phyloP scores from a whole-genome alignment of 2,113 vertebrate genomes.

The Gallinago undulata region DNA sequence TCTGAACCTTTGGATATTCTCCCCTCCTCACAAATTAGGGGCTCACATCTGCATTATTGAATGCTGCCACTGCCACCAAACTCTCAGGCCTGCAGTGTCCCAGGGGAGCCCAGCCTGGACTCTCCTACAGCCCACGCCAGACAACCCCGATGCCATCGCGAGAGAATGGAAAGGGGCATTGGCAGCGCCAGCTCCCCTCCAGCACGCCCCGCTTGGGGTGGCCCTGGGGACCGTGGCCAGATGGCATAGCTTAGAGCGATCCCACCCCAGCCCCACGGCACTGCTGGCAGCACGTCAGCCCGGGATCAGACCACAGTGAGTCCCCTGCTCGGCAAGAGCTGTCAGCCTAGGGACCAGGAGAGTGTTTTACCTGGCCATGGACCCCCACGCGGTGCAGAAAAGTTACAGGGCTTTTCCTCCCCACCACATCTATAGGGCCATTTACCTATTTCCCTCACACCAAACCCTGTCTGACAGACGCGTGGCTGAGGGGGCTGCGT shows the following conservation, averaged over 20 bases:
- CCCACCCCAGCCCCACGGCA: slow-evolving; percentile 5
- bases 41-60: background rate
- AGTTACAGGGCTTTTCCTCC: background rate
- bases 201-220: background rate
- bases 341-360: background rate
- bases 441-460: background rate
- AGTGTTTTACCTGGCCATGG: background rate
- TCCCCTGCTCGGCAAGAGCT: background rate
- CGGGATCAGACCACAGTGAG: rapidly evolving
- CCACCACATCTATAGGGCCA: too few species aligned
- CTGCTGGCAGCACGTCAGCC: background rate
- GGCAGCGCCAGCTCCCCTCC: background rate
- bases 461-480: background rate
- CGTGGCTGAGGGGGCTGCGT: rapidly evolving
- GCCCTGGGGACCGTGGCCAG: background rate
- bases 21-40: background rate
- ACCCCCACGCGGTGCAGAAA: background rate
- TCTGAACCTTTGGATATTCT: background rate
- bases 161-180: background rate
- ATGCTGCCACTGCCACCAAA: rapidly evolving
- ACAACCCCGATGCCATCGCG: background rate
- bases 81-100: background rate
- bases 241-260: background rate
- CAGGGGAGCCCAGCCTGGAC: background rate
- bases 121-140: background rate